Base-by-base conservation (phyloP, 1,140 invertebrate species). In the Aphaenogaster ashmeadi region DNA sequence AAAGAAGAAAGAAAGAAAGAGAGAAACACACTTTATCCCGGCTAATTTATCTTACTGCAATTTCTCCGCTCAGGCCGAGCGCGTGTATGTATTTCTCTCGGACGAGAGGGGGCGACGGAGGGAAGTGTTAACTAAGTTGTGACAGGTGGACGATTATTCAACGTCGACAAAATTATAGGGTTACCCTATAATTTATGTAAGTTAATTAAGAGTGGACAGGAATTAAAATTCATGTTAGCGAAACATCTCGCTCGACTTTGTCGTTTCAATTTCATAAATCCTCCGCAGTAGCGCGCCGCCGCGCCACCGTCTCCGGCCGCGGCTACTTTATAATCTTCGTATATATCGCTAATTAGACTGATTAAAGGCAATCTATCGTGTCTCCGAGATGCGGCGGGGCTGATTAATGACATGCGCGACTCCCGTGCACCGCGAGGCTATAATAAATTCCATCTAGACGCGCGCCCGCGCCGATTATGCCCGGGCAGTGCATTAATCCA, bases 81-180 rank as follows among this genome's bases (percentile, higher is more conserved):
- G 72, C 66, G 58, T 27, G 60, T 86, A 44, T 50, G 52, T 62
- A 33, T 62, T 27, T 78, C 64, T 33, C 78, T 66, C 15, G 77
- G 54, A 56, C 18, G 3, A 38, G 8, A 44, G 27, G 21, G 60
- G n/a, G 50, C 33, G n/a, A 33, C 58, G 13, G 47, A 58, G 36
- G 56, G 21, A 80, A 80, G 86, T 50, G 79, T 79, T 80, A 90
- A 90, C 86, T 64, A 88, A 90, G 89, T 90, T 90, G 74, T 86
- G 89, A 90, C 89, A 90, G 89, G 85, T 90, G 89, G 72, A 90
- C 89, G 81, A 90, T 90, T 90, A 90, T 90, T 90, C 88, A 90
- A 90, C 60, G 89, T 90, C 89, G 74, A 62, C 72, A 36, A 90
- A 90, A 90, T 90, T 90, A 90, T 90, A 90, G 74, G 80, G 74